phyloP scores from a whole-genome alignment of 2,888 invertebrate genomes.

The Chirona hameri region DNA sequence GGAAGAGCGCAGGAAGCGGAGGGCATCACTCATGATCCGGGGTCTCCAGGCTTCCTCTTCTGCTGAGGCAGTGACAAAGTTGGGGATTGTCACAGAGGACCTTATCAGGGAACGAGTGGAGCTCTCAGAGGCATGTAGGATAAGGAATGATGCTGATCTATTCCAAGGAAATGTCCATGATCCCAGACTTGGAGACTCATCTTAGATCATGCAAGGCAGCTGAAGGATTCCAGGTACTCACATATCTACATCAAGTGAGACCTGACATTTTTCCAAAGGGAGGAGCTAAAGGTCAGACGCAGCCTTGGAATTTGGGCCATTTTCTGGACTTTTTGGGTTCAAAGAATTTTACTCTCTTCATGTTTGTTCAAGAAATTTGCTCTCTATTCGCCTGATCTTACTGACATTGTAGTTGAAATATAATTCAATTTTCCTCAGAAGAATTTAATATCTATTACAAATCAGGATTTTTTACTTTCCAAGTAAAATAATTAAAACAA shows the following conservation, averaged over 20 bases:
- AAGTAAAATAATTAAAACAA: too few relatives aligned
- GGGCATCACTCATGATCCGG: background rate
- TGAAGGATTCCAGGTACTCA: background rate
- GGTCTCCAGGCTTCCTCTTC: background rate
- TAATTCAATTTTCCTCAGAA: too few relatives aligned
- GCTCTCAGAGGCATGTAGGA: background rate
- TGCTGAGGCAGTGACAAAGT: background rate
- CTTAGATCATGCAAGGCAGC: background rate
- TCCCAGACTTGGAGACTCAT: background rate
- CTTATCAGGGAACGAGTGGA: too few relatives aligned
- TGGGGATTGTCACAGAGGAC: too few relatives aligned
- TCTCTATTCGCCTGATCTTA: too few relatives aligned
- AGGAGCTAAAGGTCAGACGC: background rate
- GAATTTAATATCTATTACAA: too few relatives aligned
- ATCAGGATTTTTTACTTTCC: too few relatives aligned
- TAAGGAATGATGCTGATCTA: background rate
- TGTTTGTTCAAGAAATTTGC: too few relatives aligned
- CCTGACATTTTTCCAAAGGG: background rate
- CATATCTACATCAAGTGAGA: background rate
- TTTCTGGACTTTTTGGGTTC: too few relatives aligned
- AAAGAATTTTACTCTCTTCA: too few relatives aligned
- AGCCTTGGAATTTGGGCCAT: too few relatives aligned
- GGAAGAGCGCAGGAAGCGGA: background rate
- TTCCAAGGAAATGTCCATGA: background rate
- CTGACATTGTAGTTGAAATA: too few relatives aligned